These are phyloP conservation scores for Acronicta aceris DNA, from an alignment of 2,888 invertebrate species.

Conservation along the genomic window DNA sequence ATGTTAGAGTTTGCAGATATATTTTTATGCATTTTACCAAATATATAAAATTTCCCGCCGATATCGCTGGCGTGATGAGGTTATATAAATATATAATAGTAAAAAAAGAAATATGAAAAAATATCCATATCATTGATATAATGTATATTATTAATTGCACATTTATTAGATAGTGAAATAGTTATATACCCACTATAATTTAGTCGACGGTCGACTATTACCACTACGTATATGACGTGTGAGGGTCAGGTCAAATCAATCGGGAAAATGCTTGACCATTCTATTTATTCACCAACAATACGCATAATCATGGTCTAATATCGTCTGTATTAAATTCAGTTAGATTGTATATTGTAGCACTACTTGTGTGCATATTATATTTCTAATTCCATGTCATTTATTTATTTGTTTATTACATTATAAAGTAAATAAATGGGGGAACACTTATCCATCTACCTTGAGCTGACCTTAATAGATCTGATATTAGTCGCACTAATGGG, in stretches of 20 bases:
- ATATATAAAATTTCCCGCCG: constrained; percentile 18
- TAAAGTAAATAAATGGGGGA: neutral
- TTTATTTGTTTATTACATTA: no score
- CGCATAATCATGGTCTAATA: neutral
- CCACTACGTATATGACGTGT: constrained; percentile 1
- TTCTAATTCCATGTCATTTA: no score
- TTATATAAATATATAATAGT: constrained; percentile 15
- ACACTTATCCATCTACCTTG: neutral
- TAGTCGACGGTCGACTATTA: constrained; percentile 25
- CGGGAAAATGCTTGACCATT: neutral
- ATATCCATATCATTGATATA: constrained; percentile 54
- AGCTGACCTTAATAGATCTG: constrained; percentile 1
- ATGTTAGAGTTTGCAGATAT: no score
- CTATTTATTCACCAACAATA: neutral
- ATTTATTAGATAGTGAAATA: constrained; percentile 38
- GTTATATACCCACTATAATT: constrained; percentile 25
- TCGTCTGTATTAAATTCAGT: neutral
- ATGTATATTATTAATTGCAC: constrained; percentile 41
- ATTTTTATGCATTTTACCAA: neutral
- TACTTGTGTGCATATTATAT: no score
- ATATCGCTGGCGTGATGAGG: constrained; percentile 16
- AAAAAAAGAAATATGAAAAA: constrained; percentile 35
- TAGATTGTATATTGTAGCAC: no score
- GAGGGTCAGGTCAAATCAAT: neutral
- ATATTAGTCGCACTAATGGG: constrained; percentile 15